Percentiles rank a stretch among this genome's conserved stretches.
Conservation (phyloP, 2,888 invertebrate genomes). For the Diloba caeruleocephala region DNA sequence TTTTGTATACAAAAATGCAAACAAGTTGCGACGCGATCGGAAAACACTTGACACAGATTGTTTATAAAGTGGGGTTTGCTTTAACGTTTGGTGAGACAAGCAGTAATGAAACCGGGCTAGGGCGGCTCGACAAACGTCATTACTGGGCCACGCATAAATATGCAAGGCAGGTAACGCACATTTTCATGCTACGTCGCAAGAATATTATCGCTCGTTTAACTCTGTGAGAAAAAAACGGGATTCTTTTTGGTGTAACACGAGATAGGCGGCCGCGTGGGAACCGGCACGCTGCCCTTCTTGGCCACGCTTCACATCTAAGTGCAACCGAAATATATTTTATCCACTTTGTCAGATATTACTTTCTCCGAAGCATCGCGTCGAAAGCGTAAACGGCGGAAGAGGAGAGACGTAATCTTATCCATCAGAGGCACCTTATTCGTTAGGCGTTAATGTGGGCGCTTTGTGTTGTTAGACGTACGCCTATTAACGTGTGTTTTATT, state of each 20-base stretch:
- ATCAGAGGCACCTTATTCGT: constrained; percentile 79
- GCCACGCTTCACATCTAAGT: constrained; percentile 80
- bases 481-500: constrained; percentile 84
- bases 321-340: constrained; percentile 83
- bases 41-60: constrained; percentile 82
- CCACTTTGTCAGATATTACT: constrained; percentile 84
- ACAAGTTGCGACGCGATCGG: constrained; percentile 75
- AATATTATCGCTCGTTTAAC: constrained; percentile 89
- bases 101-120: constrained; percentile 81
- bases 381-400: constrained; percentile 73
- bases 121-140: constrained; percentile 85
- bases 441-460: constrained; percentile 81
- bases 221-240: constrained; percentile 86
- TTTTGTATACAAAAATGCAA: constrained; percentile 73
- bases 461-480: constrained; percentile 72
- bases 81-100: constrained; percentile 73
- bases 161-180: constrained; percentile 89
- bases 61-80: constrained; percentile 79
- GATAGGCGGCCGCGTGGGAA: constrained; percentile 85
- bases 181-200: constrained; percentile 89
- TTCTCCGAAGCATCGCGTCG: constrained; percentile 78
- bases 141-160: constrained; percentile 87
- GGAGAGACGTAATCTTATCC: constrained; percentile 80
- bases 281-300: constrained; percentile 72
- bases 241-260: constrained; percentile 84